Conservation (phyloP, 2,113 vertebrate species). For the Halcyon malimbica region DNA sequence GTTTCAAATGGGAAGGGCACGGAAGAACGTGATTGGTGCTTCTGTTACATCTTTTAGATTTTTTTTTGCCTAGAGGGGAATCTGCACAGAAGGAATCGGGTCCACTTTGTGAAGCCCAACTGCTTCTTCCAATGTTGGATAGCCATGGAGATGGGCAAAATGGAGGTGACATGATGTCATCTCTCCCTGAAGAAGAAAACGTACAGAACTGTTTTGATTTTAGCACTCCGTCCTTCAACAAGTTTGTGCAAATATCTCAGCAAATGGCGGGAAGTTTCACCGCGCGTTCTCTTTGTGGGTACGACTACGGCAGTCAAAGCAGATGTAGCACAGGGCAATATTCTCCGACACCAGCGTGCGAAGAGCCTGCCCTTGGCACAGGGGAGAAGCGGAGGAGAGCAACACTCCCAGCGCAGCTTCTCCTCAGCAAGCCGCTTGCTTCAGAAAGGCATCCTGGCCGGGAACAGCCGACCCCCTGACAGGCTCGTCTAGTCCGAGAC, state of each 20-base stretch:
- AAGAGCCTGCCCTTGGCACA: neutral
- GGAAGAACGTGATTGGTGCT: neutral
- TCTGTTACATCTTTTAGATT: slow-evolving; percentile 80
- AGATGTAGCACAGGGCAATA: neutral
- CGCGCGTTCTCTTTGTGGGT: neutral
- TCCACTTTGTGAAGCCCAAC: slow-evolving; percentile 79
- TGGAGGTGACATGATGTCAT: slow-evolving; percentile 84
- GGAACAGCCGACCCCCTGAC: neutral
- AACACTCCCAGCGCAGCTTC: neutral
- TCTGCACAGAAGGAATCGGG: slow-evolving; percentile 86
- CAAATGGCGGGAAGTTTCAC: neutral
- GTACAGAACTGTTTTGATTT: neutral
- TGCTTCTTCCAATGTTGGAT: slow-evolving; percentile 76
- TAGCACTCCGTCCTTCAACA: neutral
- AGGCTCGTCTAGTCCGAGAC: no score
- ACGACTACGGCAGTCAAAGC: neutral
- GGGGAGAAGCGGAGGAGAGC: neutral
- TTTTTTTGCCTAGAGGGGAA: slow-evolving; percentile 78
- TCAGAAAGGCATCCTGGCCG: neutral
- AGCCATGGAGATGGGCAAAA: slow-evolving; percentile 89
- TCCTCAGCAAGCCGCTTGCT: neutral
- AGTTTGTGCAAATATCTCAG: neutral
- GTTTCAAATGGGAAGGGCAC: neutral
- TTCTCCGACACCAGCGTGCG: neutral
- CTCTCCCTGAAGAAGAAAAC: slow-evolving; percentile 76